Evolutionary conservation across 2,888 invertebrate species (phyloP), one percentile per base, ranked within the genome.

Genomic region (Melolontha melolontha): DNA sequence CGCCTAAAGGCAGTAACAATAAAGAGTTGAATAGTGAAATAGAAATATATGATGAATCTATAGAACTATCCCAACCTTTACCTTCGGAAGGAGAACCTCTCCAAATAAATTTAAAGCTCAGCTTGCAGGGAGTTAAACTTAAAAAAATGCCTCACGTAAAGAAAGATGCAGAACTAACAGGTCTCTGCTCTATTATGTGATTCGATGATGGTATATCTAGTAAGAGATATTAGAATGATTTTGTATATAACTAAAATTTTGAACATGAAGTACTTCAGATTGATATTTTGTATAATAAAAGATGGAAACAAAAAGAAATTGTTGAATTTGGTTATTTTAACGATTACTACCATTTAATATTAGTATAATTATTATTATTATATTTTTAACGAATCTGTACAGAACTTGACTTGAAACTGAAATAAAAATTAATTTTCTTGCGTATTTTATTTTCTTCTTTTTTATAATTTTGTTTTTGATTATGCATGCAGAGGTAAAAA

Each of bases 141-240:
- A 90, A 89, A 72, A 88, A 90, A 76, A 87, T 91, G 74, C 92
- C 93, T 2, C 90, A 90, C 0, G 87, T 92, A 49, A 85, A 86
- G 67, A 91, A 88, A 80, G 95, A 95, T 34, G 87, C 86, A 70
- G 95, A 96, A 80, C 86, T 94, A 16, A 95, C 95, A 0, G 95
- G 93, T 34, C 85, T 96, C 75, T 96, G 96, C 85, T 91, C 92
- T 57, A 92, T 96, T 75, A 94, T 94, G 94, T 94, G 86, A 87
- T 82, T 73, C 65, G 64, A n/a, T n/a, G n/a, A 22, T 34, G 34
- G 34, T 34, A 34, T 34, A 34, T 10, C 1, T 34, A 34, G 34
- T 2, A 34, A 10, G 8, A 6, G 34, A 1, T 6, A 34, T 34
- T 6, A 6, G 34, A 34, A 6, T 34, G 47, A 62, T 62, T 62